phyloP scores from a whole-genome alignment of 2,888 invertebrate species.

The Eurytoma adleriae region DNA sequence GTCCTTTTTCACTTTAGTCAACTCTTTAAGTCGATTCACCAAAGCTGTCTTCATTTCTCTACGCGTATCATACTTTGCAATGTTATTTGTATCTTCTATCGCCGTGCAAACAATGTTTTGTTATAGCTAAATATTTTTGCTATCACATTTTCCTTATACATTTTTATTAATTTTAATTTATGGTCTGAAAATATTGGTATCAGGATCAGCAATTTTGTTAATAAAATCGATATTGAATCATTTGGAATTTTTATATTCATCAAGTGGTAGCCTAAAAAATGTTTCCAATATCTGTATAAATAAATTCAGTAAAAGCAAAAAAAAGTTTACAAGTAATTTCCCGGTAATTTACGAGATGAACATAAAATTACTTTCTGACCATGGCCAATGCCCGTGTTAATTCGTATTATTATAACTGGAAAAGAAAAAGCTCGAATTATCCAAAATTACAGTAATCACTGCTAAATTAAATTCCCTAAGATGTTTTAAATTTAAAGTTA shows the following conservation, averaged over 20 bases:
- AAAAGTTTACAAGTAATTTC: neutral
- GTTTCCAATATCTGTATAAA: no score
- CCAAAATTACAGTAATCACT: conserved; percentile 22
- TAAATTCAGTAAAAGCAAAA: no score
- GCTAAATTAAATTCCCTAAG: conserved; percentile 46
- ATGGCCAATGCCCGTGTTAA: neutral
- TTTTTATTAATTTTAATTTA: no score
- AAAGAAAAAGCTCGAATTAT: neutral
- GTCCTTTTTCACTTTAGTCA: neutral
- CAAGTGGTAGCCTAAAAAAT: no score
- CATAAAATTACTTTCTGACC: conserved; percentile 12
- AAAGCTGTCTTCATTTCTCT: conserved; percentile 24
- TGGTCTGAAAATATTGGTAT: no score
- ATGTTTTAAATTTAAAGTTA: neutral
- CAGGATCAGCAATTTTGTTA: no score
- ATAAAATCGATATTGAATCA: no score
- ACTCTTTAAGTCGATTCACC: conserved; percentile 21
- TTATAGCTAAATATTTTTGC: no score
- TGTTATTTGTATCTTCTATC: no score
- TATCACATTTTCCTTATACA: no score
- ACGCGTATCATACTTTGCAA: neutral
- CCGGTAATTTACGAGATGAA: neutral
- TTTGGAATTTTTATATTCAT: no score
- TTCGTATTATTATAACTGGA: neutral
- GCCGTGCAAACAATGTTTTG: no score